Evolutionary conservation across 2,888 invertebrate species (phyloP), one percentile per base, ranked within the genome.

Genomic region (Torymus texanus): DNA sequence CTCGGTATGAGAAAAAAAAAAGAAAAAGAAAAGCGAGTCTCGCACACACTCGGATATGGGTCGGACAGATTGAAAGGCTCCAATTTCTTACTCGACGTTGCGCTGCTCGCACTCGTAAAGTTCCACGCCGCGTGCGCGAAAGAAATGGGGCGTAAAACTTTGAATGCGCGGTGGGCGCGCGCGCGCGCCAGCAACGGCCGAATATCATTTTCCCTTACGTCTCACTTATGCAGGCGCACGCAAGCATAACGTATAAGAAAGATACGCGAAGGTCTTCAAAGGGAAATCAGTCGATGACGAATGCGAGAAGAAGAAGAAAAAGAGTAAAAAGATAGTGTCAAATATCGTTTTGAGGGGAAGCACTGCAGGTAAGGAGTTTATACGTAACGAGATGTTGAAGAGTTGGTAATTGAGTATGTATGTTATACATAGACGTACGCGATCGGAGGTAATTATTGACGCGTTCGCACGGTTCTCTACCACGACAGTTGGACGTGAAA

Each of bases 1-100:
- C 29, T 29, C 18, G 1, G 16, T 58, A 51, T 0, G 67, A 14
- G 10, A 41, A 13, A 53, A 29, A 18, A 1, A 18, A 24, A 16
- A 41, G 1, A 14, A 24, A 3, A 41, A 58, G 41, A 65, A 63
- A n/a, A 41, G 51, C 53, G 70, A 18, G n/a, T n/a, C 50, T 65
- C 53, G 59, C 63, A 62, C 79, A 3, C 41, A 8, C 41, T 58
- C 51, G 70, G 75, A 79, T 75, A 75, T 77, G 78, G 75, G 76
- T 81, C 58, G 76, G 77, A 81, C 81, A 82, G 81, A 81, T 82
- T 67, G 81, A 82, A 78, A 77, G 75, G 77, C 76, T 77, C 68
- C 41, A 41, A 41, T 41, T 41, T 41, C 41, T 41, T 41, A 8
- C 41, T 41, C 41, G 41, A 41, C 41, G 41, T 41, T 1, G 8